Evolutionary conservation across 1,140 invertebrate genomes (phyloP).

Genomic region (Leguminivora glycinivorella): DNA sequence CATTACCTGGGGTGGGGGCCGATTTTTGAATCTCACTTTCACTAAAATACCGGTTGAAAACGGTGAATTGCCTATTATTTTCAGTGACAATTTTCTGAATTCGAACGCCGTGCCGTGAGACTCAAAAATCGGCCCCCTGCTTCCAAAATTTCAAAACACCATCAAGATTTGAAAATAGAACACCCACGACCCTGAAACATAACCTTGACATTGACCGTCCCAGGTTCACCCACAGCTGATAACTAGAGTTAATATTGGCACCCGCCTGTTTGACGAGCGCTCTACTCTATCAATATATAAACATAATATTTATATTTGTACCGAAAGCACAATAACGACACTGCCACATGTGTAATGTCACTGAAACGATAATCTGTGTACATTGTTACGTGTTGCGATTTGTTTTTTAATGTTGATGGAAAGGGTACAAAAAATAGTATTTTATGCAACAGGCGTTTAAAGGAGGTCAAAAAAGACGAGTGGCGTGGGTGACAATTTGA

Average conservation of each 20-base stretch:
- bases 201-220: slow-evolving; percentile 66
- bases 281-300: slow-evolving; percentile 78
- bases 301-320: slow-evolving; percentile 78
- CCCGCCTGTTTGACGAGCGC: slow-evolving; percentile 74
- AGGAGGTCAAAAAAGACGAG: too few relatives aligned
- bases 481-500: too few relatives aligned
- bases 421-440: too few relatives aligned
- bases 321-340: slow-evolving; percentile 58
- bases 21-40: too few relatives aligned
- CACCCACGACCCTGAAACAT: slow-evolving; percentile 35
- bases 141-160: neutral
- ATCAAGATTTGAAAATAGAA: slow-evolving; percentile 15
- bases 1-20: too few relatives aligned
- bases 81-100: too few relatives aligned
- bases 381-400: slow-evolving; percentile 39
- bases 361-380: slow-evolving; percentile 69
- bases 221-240: slow-evolving; percentile 63
- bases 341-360: slow-evolving; percentile 71
- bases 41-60: too few relatives aligned
- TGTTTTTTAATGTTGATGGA: slow-evolving; percentile 7
- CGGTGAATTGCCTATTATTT: too few relatives aligned
- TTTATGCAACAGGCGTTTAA: too few relatives aligned
- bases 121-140: too few relatives aligned
- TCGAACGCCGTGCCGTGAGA: too few relatives aligned
- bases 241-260: slow-evolving; percentile 78